Percentiles rank a stretch among this genome's conserved stretches.
These are phyloP conservation scores for Teleiodes luculella DNA, from an alignment of 2,888 invertebrate species.

Conservation along the genomic window DNA sequence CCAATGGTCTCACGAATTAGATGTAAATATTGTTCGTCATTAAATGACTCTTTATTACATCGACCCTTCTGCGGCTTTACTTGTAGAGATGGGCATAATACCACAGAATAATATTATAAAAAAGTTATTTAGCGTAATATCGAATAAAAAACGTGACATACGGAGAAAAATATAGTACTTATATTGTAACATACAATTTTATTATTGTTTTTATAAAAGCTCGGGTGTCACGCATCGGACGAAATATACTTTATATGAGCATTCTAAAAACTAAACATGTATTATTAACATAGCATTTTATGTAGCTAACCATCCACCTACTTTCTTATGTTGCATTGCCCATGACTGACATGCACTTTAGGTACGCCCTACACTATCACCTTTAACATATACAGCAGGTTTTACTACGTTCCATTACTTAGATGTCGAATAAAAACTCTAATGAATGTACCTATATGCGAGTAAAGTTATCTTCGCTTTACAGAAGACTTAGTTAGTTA, in stretches of 20 bases:
- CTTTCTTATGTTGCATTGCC: neutral
- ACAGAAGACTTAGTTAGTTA: too few species aligned
- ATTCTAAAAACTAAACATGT: slow-evolving; percentile 14
- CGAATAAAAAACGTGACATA: too few species aligned
- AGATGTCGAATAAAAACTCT: neutral
- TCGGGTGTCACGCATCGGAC: too few species aligned
- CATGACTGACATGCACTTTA: neutral
- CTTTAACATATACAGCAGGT: neutral
- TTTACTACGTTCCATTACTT: neutral
- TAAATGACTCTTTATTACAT: slow-evolving; percentile 15
- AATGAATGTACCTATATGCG: too few species aligned
- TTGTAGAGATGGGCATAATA: neutral
- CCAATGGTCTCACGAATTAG: slow-evolving; percentile 10
- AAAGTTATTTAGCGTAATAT: too few species aligned
- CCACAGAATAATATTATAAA: too few species aligned
- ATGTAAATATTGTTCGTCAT: slow-evolving; percentile 20
- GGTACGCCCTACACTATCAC: neutral
- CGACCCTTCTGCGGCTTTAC: neutral
- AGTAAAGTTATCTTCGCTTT: too few species aligned
- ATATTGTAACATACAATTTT: neutral
- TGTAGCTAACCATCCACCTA: slow-evolving; percentile 19
- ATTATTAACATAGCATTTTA: slow-evolving; percentile 18
- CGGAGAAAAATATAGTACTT: neutral
- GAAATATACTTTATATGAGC: too few species aligned
- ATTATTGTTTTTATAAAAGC: too few species aligned